Conservation (phyloP, 2,888 invertebrate species). For the Hyposoter didymator region DNA sequence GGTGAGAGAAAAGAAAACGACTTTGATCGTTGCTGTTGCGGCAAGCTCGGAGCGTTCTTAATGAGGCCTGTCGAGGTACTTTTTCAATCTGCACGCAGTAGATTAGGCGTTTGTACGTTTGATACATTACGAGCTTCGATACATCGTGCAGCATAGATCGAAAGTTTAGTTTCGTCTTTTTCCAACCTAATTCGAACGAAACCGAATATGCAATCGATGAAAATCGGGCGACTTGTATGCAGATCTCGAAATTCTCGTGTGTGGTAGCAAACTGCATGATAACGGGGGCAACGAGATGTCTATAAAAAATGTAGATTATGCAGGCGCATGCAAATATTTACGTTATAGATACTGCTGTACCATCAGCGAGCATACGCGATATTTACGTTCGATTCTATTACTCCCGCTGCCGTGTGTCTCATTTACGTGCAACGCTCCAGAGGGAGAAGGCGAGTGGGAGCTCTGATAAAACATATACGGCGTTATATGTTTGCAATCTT, state of each 20-base stretch:
- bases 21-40: constrained; percentile 38
- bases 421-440: constrained; percentile 51
- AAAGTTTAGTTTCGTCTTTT: not conserved
- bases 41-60: constrained; percentile 42
- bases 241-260: constrained; percentile 4
- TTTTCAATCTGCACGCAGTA: constrained; percentile 8
- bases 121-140: not conserved
- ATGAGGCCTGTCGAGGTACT: constrained; percentile 43
- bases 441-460: constrained; percentile 25
- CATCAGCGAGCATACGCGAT: constrained; percentile 12
- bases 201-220: not conserved
- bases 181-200: not conserved
- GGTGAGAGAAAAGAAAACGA: constrained; percentile 61
- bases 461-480: constrained; percentile 44
- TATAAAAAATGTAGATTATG: not conserved
- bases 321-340: constrained; percentile 7
- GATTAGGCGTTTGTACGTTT: constrained; percentile 12
- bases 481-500: constrained; percentile 42
- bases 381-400: constrained; percentile 57
- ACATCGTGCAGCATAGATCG: not conserved
- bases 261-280: not conserved
- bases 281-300: constrained; percentile 2
- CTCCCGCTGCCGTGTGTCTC: constrained; percentile 53
- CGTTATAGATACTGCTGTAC: constrained; percentile 1
- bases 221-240: not conserved